These are phyloP conservation scores for Nomada goodeniana DNA, from an alignment of 2,888 invertebrate species.

Conservation along the genomic window DNA sequence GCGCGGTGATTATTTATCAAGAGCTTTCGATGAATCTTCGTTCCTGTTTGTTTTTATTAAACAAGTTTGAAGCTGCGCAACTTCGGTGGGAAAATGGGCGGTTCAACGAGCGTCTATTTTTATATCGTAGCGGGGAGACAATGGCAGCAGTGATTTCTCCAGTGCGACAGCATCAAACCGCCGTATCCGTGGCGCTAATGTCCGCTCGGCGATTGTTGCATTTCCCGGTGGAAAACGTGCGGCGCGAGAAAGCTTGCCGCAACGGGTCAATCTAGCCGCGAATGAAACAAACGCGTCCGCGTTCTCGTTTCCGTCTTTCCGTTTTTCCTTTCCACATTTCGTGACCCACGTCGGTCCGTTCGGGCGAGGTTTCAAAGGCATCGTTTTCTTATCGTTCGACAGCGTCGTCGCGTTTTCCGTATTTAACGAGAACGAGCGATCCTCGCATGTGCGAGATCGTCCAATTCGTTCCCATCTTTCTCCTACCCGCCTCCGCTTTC, in stretches of 20 bases:
- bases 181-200: background rate
- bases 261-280: background rate
- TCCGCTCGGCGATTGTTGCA: background rate
- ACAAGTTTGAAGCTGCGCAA: too few relatives aligned
- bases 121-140: background rate
- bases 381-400: too few relatives aligned
- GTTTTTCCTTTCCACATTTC: background rate
- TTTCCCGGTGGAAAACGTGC: slow-evolving; percentile 19
- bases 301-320: background rate
- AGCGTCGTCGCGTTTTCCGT: too few relatives aligned
- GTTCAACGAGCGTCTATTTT: slow-evolving; percentile 12
- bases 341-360: too few relatives aligned
- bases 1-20: slow-evolving; percentile 13
- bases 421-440: slow-evolving; percentile 3
- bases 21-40: background rate
- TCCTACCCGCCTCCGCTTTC: background rate
- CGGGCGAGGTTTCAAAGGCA: too few relatives aligned
- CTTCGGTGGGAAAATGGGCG: background rate
- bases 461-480: too few relatives aligned
- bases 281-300: slow-evolving; percentile 14
- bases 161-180: background rate
- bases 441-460: background rate
- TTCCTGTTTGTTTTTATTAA: background rate
- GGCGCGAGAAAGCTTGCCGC: background rate
- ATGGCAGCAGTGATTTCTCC: background rate